phyloP scores from a whole-genome alignment of 2,797 vertebrate genomes.

The Phaenicophaeus curvirostris region DNA sequence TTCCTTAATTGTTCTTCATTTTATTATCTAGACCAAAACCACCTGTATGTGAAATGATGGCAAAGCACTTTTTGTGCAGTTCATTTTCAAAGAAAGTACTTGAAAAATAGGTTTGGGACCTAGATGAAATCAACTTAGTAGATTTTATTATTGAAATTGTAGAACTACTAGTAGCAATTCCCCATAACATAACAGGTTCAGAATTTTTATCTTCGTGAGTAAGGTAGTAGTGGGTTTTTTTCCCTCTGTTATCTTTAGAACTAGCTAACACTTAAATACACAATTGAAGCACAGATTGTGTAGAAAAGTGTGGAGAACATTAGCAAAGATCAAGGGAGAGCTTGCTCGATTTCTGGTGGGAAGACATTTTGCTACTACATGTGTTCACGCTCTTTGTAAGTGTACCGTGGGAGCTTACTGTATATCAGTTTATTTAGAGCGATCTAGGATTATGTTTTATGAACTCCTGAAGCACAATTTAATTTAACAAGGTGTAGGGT shows the following conservation, averaged over 20 bases:
- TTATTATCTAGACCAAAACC: neutral
- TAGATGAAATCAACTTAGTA: neutral
- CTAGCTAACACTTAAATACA: neutral
- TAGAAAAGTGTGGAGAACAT: neutral
- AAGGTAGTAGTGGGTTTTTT: neutral
- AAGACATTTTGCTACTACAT: neutral
- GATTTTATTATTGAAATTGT: neutral
- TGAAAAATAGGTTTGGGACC: neutral
- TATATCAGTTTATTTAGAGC: neutral
- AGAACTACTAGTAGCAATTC: neutral
- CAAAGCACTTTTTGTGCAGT: neutral
- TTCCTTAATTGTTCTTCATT: neutral
- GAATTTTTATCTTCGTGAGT: neutral
- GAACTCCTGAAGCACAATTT: neutral
- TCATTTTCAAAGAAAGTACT: neutral
- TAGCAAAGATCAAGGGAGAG: neutral
- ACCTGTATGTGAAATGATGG: neutral
- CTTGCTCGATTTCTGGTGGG: neutral
- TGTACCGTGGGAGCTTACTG: neutral
- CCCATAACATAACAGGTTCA: neutral
- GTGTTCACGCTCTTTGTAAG: neutral
- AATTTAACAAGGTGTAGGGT: neutral
- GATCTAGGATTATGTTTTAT: neutral
- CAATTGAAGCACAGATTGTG: neutral
- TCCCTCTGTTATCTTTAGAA: neutral